phyloP scores from a whole-genome alignment of 2,113 vertebrate genomes.

The Pteruthius melanotis region DNA sequence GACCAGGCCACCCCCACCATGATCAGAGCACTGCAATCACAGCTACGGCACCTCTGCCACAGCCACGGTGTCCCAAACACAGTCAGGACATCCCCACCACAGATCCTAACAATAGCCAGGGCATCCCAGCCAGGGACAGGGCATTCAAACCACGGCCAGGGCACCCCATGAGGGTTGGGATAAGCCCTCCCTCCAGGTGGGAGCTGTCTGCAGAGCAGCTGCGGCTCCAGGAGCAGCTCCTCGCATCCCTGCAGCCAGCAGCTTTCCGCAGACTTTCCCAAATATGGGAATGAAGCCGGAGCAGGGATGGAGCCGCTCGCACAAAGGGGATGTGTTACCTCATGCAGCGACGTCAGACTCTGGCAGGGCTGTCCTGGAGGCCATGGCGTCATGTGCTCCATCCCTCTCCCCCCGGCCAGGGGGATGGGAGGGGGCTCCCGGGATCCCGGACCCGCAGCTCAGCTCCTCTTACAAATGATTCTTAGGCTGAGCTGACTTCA shows the following conservation, averaged over 20 bases:
- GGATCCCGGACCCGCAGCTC: not conserved
- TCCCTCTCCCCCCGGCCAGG: not conserved
- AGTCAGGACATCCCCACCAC: rapidly evolving
- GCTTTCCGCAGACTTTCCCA: conserved; percentile 9
- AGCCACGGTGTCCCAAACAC: rapidly evolving
- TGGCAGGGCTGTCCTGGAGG: not conserved
- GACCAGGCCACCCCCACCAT: rapidly evolving
- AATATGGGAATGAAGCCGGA: conserved; percentile 1
- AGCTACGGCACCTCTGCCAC: rapidly evolving
- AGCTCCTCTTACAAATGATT: not conserved
- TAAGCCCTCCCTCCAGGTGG: not conserved
- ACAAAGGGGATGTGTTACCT: not conserved
- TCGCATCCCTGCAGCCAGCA: not conserved
- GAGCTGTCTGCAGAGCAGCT: not conserved
- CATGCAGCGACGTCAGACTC: not conserved
- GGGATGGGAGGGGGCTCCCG: not conserved
- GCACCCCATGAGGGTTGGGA: rapidly evolving
- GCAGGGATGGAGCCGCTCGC: not conserved
- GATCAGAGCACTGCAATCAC: rapidly evolving
- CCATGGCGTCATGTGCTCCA: not conserved
- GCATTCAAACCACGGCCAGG: not conserved
- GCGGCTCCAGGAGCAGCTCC: not conserved
- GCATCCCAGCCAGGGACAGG: rapidly evolving
- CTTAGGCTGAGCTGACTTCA: not conserved
- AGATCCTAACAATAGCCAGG: not conserved